Evolutionary conservation across 2,888 invertebrate genomes (phyloP), one percentile per base, ranked within the genome.

Genomic region (Stenotaenia linearis): DNA sequence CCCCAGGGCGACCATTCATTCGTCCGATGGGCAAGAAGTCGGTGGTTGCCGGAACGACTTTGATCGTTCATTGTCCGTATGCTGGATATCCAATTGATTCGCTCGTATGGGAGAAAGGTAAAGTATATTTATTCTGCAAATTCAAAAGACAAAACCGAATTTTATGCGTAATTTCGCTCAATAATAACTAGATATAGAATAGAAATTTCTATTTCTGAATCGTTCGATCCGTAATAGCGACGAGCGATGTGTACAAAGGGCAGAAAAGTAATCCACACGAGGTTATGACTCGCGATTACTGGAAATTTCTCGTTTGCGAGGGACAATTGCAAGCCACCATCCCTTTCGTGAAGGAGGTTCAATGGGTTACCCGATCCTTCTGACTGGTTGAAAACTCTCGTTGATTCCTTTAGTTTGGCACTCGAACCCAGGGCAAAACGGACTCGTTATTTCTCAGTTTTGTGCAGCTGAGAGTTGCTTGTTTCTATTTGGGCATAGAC

Each of bases 21-120:
- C 91, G 95, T 21, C 91, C 93, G 80, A 96, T 96, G 96, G 95
- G 95, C 86, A 95, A 95, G 87, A 93, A 95, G 84, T 93, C 95
- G 32, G 95, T 96, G 82, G 95, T 96, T 45, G 95, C 96, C 79
- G 95, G 96, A 79, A 94, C 95, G 85, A 94, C 92, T 21, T 89
- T 97, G 82, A 90, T 93, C 82, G 93, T 96, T 0, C 93, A 94
- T 83, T 87, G 87, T 81, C 85, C 85, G 77, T 86, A 86, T 18
- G 84, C 86, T 0, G 87, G 87, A 10, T 86, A 85, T 82, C 86
- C 87, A 6, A 83, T 86, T 23, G 82, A 84, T 74, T 82, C 83
- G 7, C 84, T 86, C 25, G 82, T 83, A 1, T 87, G 87, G 87
- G 84, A 83, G 32, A 85, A 84, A 85, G 85, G 86, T 86, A 82